A percentile compares a stretch with the other conserved stretches of the same genome.
phyloP scores from a whole-genome alignment of 2,113 vertebrate species.

The Ariopsis seemanni region DNA sequence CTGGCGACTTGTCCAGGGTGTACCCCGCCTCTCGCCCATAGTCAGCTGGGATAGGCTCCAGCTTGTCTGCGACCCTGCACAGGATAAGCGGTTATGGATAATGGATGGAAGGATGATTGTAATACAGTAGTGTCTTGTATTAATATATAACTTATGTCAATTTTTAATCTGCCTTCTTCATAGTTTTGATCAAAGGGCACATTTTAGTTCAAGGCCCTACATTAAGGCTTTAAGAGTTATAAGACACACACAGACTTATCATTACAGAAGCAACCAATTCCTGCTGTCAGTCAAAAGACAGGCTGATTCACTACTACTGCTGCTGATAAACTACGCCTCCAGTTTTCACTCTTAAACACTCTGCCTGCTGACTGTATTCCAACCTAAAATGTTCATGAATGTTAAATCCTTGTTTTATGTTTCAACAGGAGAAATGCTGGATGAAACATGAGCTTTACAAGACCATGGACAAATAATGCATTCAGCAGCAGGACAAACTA shows the following conservation, averaged over 20 bases:
- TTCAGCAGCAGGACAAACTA: not conserved
- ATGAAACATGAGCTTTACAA: not conserved
- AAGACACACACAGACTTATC: not conserved
- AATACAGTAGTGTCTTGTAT: not conserved
- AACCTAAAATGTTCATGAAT: not conserved
- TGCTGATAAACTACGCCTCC: not conserved
- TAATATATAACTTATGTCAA: not conserved
- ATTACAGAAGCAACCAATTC: conserved; percentile 5
- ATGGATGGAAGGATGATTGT: not conserved
- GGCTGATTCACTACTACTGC: not conserved
- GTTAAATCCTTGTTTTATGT: not conserved
- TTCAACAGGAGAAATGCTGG: not conserved
- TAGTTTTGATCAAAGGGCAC: not conserved
- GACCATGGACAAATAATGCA: not conserved
- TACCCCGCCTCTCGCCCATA: too few species aligned
- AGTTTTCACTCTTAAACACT: not conserved
- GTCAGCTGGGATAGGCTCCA: too few species aligned
- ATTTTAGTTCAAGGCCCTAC: not conserved
- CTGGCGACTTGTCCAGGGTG: too few species aligned
- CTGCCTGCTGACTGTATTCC: not conserved
- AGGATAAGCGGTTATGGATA: too few species aligned
- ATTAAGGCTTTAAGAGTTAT: not conserved
- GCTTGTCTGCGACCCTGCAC: too few species aligned
- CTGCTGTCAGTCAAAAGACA: conserved; percentile 3
- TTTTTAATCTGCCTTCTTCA: not conserved